Percentiles rank a stretch among this genome's conserved stretches.
phyloP scores from a whole-genome alignment of 2,797 vertebrate species.

The Sphenopsis melanotis region DNA sequence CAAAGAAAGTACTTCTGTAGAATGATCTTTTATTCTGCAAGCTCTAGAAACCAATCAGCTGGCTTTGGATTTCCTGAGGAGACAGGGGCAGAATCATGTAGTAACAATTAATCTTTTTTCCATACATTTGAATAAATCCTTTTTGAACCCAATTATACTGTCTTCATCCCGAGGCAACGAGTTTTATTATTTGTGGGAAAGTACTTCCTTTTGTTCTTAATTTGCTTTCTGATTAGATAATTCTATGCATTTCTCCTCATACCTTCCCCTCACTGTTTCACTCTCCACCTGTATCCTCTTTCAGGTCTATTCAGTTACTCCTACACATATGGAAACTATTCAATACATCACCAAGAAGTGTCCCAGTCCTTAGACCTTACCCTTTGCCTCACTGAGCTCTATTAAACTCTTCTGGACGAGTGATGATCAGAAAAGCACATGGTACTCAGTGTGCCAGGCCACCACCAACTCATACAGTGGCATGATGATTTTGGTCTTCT shows the following conservation, averaged over 20 bases:
- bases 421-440: neutral
- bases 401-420: neutral
- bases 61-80: neutral
- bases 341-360: neutral
- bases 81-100: neutral
- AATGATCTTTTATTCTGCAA: neutral
- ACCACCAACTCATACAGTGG: neutral
- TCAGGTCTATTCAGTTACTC: neutral
- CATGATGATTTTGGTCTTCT: neutral
- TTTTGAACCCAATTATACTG: neutral
- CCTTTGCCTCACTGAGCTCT: neutral
- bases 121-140: neutral
- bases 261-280: neutral
- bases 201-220: neutral
- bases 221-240: slow-evolving; percentile 3
- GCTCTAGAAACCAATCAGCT: neutral
- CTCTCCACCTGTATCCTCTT: neutral
- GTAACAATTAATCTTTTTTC: neutral
- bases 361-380: neutral
- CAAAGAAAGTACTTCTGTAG: neutral
- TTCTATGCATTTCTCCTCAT: neutral
- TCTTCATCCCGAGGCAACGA: neutral
- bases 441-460: neutral
- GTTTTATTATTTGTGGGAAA: neutral
- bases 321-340: neutral